These are phyloP conservation scores for Andrena praecox DNA, from an alignment of 2,888 invertebrate species.

Conservation along the genomic window DNA sequence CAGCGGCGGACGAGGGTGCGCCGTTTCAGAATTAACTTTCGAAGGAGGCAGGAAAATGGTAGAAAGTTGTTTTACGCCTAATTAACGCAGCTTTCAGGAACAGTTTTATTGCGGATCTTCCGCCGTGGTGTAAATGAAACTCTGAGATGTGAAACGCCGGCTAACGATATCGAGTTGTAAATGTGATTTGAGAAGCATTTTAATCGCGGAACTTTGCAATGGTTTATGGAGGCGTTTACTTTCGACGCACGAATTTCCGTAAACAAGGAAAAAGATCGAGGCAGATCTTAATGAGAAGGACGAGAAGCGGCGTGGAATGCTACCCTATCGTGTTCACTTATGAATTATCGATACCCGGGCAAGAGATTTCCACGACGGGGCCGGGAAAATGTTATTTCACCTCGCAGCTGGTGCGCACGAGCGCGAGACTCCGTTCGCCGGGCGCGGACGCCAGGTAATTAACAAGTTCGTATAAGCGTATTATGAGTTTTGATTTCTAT, in stretches of 20 bases:
- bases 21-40: no score
- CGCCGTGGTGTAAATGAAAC: no score
- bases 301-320: background rate
- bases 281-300: slow-evolving; percentile 6
- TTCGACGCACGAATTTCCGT: background rate
- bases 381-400: slow-evolving; percentile 38
- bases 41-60: no score
- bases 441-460: slow-evolving; percentile 38
- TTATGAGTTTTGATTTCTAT: slow-evolving; percentile 41
- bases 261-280: background rate
- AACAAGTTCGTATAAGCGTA: slow-evolving; percentile 31
- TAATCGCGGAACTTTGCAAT: background rate
- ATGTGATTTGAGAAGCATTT: no score
- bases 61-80: no score
- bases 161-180: background rate
- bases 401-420: slow-evolving; percentile 6
- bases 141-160: no score
- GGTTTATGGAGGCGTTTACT: no score
- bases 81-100: no score
- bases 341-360: slow-evolving; percentile 9
- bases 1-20: no score
- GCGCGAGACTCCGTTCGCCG: slow-evolving; percentile 18
- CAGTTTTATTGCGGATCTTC: no score
- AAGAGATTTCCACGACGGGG: slow-evolving; percentile 24
- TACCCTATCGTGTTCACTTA: background rate